phyloP scores from a whole-genome alignment of 2,888 invertebrate genomes.

The Hyalella azteca region DNA sequence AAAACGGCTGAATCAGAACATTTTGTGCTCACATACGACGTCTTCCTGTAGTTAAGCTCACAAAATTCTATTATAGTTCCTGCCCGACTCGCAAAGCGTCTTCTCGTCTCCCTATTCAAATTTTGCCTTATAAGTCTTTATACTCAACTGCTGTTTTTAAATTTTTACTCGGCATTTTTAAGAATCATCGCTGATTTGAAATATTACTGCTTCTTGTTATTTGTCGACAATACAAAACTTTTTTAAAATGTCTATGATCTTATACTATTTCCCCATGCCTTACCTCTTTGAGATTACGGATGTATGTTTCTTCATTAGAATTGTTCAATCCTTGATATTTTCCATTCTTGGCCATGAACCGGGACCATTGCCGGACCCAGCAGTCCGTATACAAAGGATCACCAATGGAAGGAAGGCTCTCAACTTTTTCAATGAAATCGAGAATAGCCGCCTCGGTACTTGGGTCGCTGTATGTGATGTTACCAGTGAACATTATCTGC shows the following conservation, averaged over 20 bases:
- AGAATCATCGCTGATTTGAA: background rate
- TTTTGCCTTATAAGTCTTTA: background rate
- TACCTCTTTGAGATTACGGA: conserved; percentile 77
- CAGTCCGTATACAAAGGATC: conserved; percentile 79
- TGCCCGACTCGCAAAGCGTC: too few species aligned
- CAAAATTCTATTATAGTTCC: too few species aligned
- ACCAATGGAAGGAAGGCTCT: conserved; percentile 72
- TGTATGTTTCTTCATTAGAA: conserved; percentile 75
- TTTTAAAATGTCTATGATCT: background rate
- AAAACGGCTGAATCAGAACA: too few species aligned
- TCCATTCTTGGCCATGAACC: conserved; percentile 76
- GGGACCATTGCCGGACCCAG: conserved; percentile 82
- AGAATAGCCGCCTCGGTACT: conserved; percentile 46
- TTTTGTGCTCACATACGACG: too few species aligned
- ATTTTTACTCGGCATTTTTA: background rate
- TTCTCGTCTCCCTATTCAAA: too few species aligned
- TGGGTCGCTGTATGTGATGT: conserved; percentile 60
- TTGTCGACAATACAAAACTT: background rate
- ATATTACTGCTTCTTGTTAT: background rate
- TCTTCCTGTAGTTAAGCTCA: too few species aligned
- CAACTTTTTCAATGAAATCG: conserved; percentile 46
- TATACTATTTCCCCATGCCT: background rate
- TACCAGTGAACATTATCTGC: conserved; percentile 60
- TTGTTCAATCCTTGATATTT: conserved; percentile 71
- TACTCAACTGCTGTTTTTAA: background rate